These are phyloP conservation scores for Megaceryle maxima DNA, from an alignment of 2,113 vertebrate species.

Conservation along the genomic window DNA sequence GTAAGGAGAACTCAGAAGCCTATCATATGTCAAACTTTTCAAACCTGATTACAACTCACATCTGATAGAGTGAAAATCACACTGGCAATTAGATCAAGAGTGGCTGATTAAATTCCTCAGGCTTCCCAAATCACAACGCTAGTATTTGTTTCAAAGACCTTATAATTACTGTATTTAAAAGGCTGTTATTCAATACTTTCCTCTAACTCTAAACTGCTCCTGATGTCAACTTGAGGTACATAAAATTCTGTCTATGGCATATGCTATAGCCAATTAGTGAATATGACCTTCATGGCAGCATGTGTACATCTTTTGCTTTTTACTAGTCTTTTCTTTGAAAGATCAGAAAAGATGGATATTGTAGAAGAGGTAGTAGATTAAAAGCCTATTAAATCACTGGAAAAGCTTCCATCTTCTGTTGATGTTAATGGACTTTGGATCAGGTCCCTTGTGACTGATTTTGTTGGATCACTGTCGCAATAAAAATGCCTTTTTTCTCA, in stretches of 20 bases:
- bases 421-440: background rate
- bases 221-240: background rate
- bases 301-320: background rate
- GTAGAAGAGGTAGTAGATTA: background rate
- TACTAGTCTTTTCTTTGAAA: background rate
- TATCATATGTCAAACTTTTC: constrained; percentile 34
- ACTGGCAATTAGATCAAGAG: constrained; percentile 58
- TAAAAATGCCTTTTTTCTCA: background rate
- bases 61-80: constrained; percentile 57
- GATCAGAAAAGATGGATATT: background rate
- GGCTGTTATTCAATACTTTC: constrained; percentile 37
- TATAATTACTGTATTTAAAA: constrained; percentile 43
- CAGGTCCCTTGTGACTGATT: background rate
- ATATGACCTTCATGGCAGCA: background rate
- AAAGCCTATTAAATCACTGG: background rate
- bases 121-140: constrained; percentile 24
- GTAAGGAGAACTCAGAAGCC: constrained; percentile 10
- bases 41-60: constrained; percentile 17
- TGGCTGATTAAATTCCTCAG: constrained; percentile 59
- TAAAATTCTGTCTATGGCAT: background rate
- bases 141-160: constrained; percentile 58
- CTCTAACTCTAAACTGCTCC: constrained; percentile 15
- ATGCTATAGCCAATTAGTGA: background rate
- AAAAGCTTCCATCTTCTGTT: background rate
- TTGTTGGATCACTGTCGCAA: background rate